Conservation (phyloP, 2,797 vertebrate genomes). For the Diceros bicornis region DNA sequence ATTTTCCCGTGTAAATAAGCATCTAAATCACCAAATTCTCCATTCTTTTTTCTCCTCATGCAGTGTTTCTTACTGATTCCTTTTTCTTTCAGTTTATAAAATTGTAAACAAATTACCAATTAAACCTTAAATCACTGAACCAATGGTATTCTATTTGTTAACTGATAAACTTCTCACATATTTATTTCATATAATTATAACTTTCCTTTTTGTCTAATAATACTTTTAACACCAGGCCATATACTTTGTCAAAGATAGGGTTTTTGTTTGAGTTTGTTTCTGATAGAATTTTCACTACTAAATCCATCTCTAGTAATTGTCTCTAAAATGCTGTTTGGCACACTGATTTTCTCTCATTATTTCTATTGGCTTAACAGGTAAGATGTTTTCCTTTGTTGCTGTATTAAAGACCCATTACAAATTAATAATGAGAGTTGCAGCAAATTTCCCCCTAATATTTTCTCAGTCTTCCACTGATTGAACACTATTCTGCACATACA, state of each 20-base stretch:
- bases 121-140: conserved; percentile 82
- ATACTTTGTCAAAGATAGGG: conserved; percentile 72
- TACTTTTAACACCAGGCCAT: conserved; percentile 77
- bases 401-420: conserved; percentile 84
- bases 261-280: conserved; percentile 75
- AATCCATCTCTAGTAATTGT: conserved; percentile 81
- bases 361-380: conserved; percentile 81
- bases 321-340: conserved; percentile 57
- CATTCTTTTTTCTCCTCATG: conserved; percentile 53
- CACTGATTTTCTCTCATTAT: conserved; percentile 77
- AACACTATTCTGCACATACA: not conserved
- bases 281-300: conserved; percentile 82
- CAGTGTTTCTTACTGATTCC: conserved; percentile 61
- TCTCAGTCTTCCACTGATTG: conserved; percentile 53
- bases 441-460: conserved; percentile 64
- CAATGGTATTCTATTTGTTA: conserved; percentile 74
- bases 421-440: conserved; percentile 79
- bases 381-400: conserved; percentile 76
- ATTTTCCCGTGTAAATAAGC: conserved; percentile 72
- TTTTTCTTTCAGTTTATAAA: conserved; percentile 81
- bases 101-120: conserved; percentile 82
- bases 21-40: conserved; percentile 73
- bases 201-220: conserved; percentile 82
- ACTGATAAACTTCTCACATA: conserved; percentile 73
- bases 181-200: conserved; percentile 73